Evolutionary conservation across 2,113 vertebrate species (phyloP), one percentile per base, ranked within the genome.

Genomic region (Beaufortia kweichowensis): DNA sequence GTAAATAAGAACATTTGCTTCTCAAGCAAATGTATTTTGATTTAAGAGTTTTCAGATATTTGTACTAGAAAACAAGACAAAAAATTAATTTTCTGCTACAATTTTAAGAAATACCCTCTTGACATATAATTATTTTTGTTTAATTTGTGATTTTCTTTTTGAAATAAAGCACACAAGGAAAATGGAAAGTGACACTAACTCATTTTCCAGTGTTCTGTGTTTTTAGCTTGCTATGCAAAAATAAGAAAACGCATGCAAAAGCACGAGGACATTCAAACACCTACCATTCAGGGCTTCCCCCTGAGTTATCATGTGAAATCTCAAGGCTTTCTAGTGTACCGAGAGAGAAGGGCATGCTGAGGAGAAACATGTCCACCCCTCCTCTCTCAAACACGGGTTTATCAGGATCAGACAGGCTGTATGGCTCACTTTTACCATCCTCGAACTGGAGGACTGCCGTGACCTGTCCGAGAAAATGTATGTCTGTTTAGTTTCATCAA

Each of bases 221-320:
- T 46, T 12, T 24, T 29, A 15, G 3, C 53, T 60, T 43, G 15
- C 28, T 64, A 71, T 76, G 50, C 65, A 55, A 59, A 80, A 21
- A 53, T 48, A 77, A 28, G 60, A 46, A 72, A 73, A 74, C 23
- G 15, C 65, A 60, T 74, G 73, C 84, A 74, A 74, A 74, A 31
- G 35, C 1, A 2, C n/a, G n/a, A 1, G 24, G 39, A 29, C 39
- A 31, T 15, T 11, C 26, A 48, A n/a, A 61, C 39, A 48, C 70
- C 81, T 81, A 95, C 93, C 95, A 95, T 50, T 91, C 89, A 61
- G 94, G 93, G 23, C 77, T 85, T 23, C 82, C 43, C 0, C 93
- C 94, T 0, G 90, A 87, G 81, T 93, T 91, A 84, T 95, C 89
- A 1, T 95, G 94, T 88, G 91, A 93, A 67, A 96, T 86, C 3